Evolutionary conservation across 2,797 vertebrate genomes (phyloP).

Genomic region (Luscinia megarhynchos): DNA sequence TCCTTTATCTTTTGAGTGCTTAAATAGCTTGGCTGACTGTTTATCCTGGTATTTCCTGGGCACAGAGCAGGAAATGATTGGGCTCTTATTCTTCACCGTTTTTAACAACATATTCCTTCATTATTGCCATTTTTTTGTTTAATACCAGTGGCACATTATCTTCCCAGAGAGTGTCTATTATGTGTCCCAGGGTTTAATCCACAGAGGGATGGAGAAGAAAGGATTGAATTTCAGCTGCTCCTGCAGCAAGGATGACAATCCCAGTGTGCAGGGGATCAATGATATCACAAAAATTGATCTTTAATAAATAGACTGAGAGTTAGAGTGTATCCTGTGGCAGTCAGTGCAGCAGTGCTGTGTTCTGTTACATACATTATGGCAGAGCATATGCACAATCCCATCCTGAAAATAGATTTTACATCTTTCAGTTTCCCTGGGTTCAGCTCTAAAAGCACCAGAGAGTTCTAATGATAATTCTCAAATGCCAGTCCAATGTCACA

Average conservation of each 20-base stretch:
- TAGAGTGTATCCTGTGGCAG: neutral
- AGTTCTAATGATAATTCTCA: neutral
- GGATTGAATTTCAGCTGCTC: neutral
- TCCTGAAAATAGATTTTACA: neutral
- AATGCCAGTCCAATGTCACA: neutral
- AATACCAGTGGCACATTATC: neutral
- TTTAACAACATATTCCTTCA: neutral
- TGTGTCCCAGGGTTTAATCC: neutral
- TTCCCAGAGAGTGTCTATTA: neutral
- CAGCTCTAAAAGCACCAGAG: neutral
- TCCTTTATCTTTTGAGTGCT: neutral
- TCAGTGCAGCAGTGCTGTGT: neutral
- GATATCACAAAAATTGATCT: slow-evolving; percentile 24
- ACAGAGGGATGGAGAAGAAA: neutral
- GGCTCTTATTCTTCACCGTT: neutral
- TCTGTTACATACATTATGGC: neutral
- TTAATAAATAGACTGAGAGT: neutral
- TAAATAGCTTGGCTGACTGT: neutral
- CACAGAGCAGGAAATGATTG: neutral
- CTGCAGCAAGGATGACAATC: neutral
- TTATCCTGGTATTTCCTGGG: neutral
- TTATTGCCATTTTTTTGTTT: neutral
- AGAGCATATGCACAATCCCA: neutral
- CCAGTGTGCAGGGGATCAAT: neutral
- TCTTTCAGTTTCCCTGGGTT: neutral